Conservation (phyloP, 1,140 invertebrate genomes). For the Wasmannia auropunctata region DNA sequence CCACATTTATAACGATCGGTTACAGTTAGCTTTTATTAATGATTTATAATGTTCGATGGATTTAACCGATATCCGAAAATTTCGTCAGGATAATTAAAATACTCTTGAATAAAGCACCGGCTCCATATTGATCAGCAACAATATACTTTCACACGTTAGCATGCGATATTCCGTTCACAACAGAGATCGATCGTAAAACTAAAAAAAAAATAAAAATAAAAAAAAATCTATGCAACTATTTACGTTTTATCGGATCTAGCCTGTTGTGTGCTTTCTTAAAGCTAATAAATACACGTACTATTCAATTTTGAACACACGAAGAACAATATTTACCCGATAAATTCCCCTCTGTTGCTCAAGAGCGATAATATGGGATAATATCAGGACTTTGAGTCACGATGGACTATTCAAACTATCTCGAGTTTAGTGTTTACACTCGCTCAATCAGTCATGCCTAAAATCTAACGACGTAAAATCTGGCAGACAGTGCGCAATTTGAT, state of each 20-base stretch:
- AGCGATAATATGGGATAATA: not conserved
- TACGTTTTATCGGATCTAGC: not conserved
- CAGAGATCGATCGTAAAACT: not conserved
- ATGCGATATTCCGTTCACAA: not conserved
- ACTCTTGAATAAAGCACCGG: not conserved
- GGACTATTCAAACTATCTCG: not conserved
- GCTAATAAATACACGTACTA: not conserved
- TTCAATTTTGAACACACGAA: not conserved
- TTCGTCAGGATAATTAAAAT: not conserved
- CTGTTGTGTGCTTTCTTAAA: not conserved
- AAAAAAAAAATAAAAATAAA: not conserved
- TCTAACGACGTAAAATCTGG: not conserved
- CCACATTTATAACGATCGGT: not conserved
- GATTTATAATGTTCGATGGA: not conserved
- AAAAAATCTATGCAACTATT: not conserved
- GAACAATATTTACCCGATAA: conserved; percentile 19
- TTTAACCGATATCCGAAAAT: not conserved
- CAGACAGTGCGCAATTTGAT: not conserved
- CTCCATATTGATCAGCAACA: not conserved
- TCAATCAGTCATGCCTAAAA: not conserved
- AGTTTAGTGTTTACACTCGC: not conserved
- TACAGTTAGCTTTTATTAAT: not conserved
- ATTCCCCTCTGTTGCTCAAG: not conserved
- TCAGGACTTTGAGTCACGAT: not conserved
- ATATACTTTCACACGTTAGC: not conserved